A percentile compares a stretch with the other conserved stretches of the same genome.
These are phyloP conservation scores for Coelopa pilipes DNA, from an alignment of 2,888 invertebrate genomes.

Conservation along the genomic window DNA sequence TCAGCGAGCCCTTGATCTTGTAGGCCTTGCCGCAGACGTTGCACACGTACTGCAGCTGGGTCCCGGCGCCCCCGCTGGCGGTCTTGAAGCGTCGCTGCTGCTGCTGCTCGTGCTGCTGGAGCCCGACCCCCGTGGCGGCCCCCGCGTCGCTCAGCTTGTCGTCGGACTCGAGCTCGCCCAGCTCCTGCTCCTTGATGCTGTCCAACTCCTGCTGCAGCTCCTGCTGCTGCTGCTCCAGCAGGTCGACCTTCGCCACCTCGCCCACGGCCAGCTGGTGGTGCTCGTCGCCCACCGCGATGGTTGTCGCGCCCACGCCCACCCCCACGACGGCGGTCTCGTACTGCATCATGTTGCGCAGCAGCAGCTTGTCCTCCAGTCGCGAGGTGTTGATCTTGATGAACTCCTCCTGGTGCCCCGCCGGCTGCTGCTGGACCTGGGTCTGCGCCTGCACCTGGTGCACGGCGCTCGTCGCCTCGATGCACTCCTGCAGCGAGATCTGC, in stretches of 20 bases:
- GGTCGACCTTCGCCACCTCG: constrained; percentile 2
- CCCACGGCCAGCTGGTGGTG: constrained; percentile 2
- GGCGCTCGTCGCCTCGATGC: constrained; percentile 45
- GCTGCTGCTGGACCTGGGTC: constrained; percentile 39
- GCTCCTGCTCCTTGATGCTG: constrained; percentile 38
- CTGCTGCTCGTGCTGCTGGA: constrained; percentile 29
- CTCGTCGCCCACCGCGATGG: constrained; percentile 16
- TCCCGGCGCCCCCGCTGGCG: neutral
- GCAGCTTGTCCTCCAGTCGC: constrained; percentile 57
- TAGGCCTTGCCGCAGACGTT: constrained; percentile 84
- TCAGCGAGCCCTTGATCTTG: constrained; percentile 82
- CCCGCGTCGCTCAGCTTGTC: constrained; percentile 21
- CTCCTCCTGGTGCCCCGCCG: constrained; percentile 48
- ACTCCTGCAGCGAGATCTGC: constrained; percentile 48
- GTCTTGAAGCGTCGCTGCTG: constrained; percentile 29
- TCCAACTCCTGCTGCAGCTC: constrained; percentile 41
- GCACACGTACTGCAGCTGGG: constrained; percentile 69
- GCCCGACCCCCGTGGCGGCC: constrained; percentile 41
- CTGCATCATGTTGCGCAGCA: constrained; percentile 60
- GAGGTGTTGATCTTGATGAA: constrained; percentile 60
- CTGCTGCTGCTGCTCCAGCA: constrained; percentile 24
- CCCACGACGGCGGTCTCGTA: constrained; percentile 51
- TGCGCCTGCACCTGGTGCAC: constrained; percentile 45
- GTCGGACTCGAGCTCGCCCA: constrained; percentile 35
- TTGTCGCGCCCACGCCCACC: constrained; percentile 37